Evolutionary conservation across 2,888 invertebrate species (phyloP), one percentile per base, ranked within the genome.

Genomic region (Theristus sp.): DNA sequence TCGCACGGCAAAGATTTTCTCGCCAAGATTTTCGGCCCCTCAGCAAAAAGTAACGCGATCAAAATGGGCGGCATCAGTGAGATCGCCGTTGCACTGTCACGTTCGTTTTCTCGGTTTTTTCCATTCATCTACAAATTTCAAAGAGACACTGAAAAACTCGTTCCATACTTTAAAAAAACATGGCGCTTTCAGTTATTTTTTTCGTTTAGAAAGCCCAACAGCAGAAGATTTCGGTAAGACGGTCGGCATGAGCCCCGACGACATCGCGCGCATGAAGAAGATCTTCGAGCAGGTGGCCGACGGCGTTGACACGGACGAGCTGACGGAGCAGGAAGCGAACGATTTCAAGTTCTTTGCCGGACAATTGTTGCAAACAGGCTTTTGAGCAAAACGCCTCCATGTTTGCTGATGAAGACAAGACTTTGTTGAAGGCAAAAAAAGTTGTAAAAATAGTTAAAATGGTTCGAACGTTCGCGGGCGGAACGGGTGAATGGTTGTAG

Each of bases 1-100:
- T 89, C 89, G 65, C 90, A 91, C 74, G 91, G 90, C 65, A 89
- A 90, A 66, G 90, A 91, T 79, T 91, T 90, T 76, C 80, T 91
- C 75, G 90, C 90, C 77, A 91, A 90, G 77, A 80, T 91, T 63
- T 91, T 91, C 72, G 91, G 90, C 59, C 86, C 84, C 75, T 90
- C 89, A 79, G 91, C 90, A 38, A 81, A 89, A 67, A 89, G 90
- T 73, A 88, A 89, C 1, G 80, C 91, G 60, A 84, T 84, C 67
- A 89, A 88, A 1, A 80, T 91, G 59, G 91, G 91, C 52, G 91
- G 91, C 52, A 88, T 90, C 25, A 86, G 89, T 71, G 86, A 87
- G 76, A 90, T 91, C 59, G 90, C 91, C 64, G 89, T 91, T 68
- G 89, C 90, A 62, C 80, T 91, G 62, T 87, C 87, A 77, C 87